Evolutionary conservation across 1,140 invertebrate species (phyloP).

Genomic region (Drosophila pandora): DNA sequence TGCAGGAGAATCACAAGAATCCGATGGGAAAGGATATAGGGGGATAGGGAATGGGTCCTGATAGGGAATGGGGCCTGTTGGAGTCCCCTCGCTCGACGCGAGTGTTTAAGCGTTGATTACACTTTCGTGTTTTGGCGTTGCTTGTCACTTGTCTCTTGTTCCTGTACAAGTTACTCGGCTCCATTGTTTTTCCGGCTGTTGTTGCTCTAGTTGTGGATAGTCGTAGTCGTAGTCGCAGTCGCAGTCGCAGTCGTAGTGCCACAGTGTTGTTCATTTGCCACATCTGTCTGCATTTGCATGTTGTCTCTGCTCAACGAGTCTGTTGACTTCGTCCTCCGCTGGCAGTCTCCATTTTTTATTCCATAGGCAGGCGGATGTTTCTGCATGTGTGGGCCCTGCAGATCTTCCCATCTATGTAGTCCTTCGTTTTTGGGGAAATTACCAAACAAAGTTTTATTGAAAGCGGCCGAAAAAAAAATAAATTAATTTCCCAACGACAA

Average conservation of each 20-base stretch:
- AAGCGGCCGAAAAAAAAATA: not conserved
- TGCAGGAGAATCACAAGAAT: not conserved
- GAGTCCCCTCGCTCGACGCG: constrained; percentile 62
- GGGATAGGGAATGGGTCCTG: not conserved
- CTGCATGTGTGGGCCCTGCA: constrained; percentile 5
- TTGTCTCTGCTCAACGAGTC: constrained; percentile 41
- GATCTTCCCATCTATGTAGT: not conserved
- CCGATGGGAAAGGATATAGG: not conserved
- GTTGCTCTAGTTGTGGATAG: constrained; percentile 24
- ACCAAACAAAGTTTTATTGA: not conserved
- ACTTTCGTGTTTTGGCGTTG: constrained; percentile 75
- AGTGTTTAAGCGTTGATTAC: constrained; percentile 82
- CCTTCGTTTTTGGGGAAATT: not conserved
- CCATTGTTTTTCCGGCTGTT: constrained; percentile 36
- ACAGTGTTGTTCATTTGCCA: constrained; percentile 54
- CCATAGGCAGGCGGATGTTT: constrained; percentile 9
- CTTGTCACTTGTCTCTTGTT: constrained; percentile 68
- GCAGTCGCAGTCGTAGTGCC: not conserved
- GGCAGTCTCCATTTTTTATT: constrained; percentile 3
- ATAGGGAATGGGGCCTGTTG: constrained; percentile 52
- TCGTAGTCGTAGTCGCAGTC: not conserved
- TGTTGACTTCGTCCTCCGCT: constrained; percentile 28
- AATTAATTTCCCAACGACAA: not conserved
- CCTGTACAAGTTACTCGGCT: constrained; percentile 40
- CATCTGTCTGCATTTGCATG: constrained; percentile 53